Evolutionary conservation across 2,797 vertebrate species (phyloP).

Genomic region (Anas capensis): DNA sequence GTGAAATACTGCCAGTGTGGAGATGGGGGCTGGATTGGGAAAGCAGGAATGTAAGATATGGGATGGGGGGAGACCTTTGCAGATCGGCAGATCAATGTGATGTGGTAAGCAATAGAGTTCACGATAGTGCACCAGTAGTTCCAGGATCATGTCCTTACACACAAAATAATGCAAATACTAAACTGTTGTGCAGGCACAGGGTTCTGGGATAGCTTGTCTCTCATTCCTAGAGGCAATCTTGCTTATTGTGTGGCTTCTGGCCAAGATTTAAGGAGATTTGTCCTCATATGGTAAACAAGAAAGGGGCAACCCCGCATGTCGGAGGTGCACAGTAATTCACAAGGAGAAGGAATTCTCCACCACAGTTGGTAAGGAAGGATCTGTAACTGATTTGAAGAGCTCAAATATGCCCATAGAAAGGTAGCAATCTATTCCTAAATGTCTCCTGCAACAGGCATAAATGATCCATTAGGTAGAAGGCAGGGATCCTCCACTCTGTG

Average conservation of each 20-base stretch:
- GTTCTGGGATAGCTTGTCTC: background rate
- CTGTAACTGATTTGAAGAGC: background rate
- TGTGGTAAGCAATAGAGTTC: background rate
- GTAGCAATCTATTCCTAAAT: background rate
- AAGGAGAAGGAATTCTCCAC: background rate
- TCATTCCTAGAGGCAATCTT: background rate
- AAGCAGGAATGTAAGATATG: background rate
- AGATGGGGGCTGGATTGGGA: background rate
- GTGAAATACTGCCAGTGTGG: background rate
- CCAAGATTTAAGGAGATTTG: background rate
- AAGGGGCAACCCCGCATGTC: background rate
- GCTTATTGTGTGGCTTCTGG: background rate
- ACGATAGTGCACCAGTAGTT: background rate
- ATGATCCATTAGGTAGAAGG: background rate
- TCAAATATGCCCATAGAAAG: background rate
- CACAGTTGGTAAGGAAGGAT: background rate
- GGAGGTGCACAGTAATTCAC: background rate
- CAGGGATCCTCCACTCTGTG: background rate
- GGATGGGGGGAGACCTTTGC: background rate
- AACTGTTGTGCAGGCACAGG: background rate
- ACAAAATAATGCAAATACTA: background rate
- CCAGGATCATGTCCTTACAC: background rate
- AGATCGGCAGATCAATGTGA: background rate
- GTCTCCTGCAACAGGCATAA: background rate
- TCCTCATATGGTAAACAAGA: background rate